phyloP scores from a whole-genome alignment of 1,140 invertebrate genomes.

The Neotoxoptera formosana region DNA sequence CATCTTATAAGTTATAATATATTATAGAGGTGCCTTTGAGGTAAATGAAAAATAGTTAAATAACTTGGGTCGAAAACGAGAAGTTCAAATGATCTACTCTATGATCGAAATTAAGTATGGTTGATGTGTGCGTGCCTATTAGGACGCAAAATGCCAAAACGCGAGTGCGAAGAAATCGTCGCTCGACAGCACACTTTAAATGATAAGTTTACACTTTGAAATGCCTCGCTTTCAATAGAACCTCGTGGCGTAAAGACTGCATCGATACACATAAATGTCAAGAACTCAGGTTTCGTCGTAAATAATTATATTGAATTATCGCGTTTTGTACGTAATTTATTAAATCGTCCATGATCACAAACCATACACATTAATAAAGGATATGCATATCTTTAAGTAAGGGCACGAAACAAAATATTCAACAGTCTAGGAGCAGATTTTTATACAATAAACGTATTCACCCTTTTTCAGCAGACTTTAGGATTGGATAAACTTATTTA shows the following conservation, averaged over 20 bases:
- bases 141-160: neutral
- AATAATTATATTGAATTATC: too few relatives aligned
- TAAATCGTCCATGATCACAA: neutral
- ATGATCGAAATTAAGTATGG: neutral
- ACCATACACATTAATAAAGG: too few relatives aligned
- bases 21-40: neutral
- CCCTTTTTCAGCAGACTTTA: too few relatives aligned
- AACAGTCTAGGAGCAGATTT: too few relatives aligned
- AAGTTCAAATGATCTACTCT: neutral
- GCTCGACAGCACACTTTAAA: neutral
- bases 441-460: too few relatives aligned
- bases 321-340: neutral
- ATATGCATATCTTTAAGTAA: too few relatives aligned
- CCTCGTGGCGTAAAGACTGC: neutral
- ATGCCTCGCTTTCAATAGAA: neutral
- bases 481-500: too few relatives aligned
- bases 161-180: neutral
- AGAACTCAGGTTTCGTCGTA: too few relatives aligned
- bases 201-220: neutral
- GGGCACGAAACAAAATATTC: too few relatives aligned
- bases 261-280: too few relatives aligned
- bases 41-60: neutral
- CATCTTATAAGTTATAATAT: too few relatives aligned
- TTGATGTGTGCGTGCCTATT: neutral
- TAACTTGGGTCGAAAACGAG: neutral